A percentile compares a stretch with the other conserved stretches of the same genome.
Conservation (phyloP, 2,797 vertebrate species). For the Crenichthys baileyi region DNA sequence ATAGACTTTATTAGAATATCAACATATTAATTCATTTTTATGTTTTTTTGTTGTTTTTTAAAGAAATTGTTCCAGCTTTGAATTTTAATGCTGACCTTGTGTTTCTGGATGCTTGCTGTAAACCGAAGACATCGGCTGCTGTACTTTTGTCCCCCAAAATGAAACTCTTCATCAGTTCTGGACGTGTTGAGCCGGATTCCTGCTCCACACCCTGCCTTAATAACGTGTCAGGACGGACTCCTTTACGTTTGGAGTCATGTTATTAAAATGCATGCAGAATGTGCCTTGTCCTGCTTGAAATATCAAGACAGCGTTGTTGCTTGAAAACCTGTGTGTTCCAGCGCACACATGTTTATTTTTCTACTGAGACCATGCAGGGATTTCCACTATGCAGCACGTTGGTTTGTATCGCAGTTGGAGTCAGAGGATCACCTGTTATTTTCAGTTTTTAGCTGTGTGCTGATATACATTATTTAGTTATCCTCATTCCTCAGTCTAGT, state of each 20-base stretch:
- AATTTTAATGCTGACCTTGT: background rate
- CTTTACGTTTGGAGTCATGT: background rate
- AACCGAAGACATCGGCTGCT: background rate
- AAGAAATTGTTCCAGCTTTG: too few species aligned
- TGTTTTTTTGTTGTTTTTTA: too few species aligned
- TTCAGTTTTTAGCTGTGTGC: background rate
- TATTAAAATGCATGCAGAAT: background rate
- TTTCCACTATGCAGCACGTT: background rate
- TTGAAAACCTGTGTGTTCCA: background rate
- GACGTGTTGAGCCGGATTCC: background rate
- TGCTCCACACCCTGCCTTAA: background rate
- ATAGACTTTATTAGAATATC: too few species aligned
- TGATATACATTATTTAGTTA: background rate
- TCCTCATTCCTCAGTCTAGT: too few species aligned
- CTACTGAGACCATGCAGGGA: background rate
- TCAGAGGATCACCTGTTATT: background rate
- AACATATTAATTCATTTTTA: too few species aligned
- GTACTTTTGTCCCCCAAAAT: background rate
- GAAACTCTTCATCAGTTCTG: background rate
- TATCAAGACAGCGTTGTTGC: background rate
- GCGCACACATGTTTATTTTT: background rate
- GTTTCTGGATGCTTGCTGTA: background rate
- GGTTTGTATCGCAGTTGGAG: background rate
- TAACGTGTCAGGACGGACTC: background rate
- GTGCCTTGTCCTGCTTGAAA: background rate